These are phyloP conservation scores for Branchinecta lindahli DNA, from an alignment of 1,140 invertebrate genomes.

Conservation along the genomic window DNA sequence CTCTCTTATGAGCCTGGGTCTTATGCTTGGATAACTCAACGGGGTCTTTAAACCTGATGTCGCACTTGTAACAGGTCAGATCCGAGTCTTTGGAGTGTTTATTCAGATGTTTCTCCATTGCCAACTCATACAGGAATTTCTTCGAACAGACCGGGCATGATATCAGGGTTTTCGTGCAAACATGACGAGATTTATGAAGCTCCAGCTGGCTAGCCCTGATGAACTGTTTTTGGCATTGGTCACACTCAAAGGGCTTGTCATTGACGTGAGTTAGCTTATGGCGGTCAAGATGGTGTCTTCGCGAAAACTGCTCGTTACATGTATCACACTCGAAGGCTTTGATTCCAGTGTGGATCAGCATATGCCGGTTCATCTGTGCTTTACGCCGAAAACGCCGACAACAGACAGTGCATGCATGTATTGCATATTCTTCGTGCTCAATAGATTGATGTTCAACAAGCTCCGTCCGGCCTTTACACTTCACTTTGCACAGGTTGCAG, in stretches of 20 bases:
- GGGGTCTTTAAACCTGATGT: constrained; percentile 21
- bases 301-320: not conserved
- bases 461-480: not conserved
- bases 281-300: not conserved
- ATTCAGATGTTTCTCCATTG: not conserved
- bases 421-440: not conserved
- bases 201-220: not conserved
- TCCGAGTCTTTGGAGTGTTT: not conserved
- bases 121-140: not conserved
- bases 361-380: not conserved
- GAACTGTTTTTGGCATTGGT: not conserved
- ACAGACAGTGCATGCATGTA: not conserved
- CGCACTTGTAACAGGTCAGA: constrained; percentile 28
- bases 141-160: not conserved
- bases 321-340: not conserved
- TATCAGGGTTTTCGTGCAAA: not conserved
- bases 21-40: constrained; percentile 15
- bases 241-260: constrained; percentile 33
- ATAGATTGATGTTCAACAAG: not conserved
- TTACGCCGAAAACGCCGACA: not conserved
- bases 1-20: constrained; percentile 29
- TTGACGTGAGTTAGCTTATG: constrained; percentile 25
- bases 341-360: not conserved
- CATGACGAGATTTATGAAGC: not conserved
- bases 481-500: not conserved